A percentile compares a stretch with the other conserved stretches of the same genome.
Evolutionary conservation across 1,140 invertebrate genomes (phyloP).

Genomic region (Colletes gigas): DNA sequence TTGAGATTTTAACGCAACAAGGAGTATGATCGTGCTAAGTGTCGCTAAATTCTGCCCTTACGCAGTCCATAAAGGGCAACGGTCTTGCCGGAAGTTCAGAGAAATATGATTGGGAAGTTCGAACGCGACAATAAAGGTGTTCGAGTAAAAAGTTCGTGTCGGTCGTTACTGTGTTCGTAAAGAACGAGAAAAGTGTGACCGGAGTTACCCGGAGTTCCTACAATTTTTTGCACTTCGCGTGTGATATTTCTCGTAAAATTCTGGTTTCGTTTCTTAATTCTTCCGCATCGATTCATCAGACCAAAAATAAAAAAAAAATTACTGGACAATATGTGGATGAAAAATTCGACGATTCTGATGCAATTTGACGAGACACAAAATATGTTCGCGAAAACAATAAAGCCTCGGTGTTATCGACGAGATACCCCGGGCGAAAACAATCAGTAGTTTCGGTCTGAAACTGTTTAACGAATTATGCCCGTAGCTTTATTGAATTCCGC

Average conservation of each 20-base stretch:
- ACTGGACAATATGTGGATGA: not conserved
- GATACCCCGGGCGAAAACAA: not conserved
- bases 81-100: not conserved
- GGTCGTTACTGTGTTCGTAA: conserved; percentile 23
- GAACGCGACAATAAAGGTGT: conserved; percentile 9
- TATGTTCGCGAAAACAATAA: not conserved
- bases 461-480: not conserved
- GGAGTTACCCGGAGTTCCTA: not conserved
- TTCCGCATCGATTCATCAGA: not conserved
- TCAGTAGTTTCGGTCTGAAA: not conserved
- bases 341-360: not conserved
- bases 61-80: conserved; percentile 12
- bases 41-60: not conserved
- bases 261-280: not conserved
- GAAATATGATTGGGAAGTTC: conserved; percentile 33
- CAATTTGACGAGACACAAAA: not conserved
- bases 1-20: not conserved
- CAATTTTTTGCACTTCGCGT: not conserved
- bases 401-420: not conserved
- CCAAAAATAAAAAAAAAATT: not conserved
- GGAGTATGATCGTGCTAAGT: not conserved
- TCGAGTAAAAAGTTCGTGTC: conserved; percentile 25
- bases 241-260: not conserved
- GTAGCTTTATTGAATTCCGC: not conserved
- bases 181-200: conserved; percentile 2